Conservation (phyloP, 2,797 vertebrate species). For the Potorous gilbertii region DNA sequence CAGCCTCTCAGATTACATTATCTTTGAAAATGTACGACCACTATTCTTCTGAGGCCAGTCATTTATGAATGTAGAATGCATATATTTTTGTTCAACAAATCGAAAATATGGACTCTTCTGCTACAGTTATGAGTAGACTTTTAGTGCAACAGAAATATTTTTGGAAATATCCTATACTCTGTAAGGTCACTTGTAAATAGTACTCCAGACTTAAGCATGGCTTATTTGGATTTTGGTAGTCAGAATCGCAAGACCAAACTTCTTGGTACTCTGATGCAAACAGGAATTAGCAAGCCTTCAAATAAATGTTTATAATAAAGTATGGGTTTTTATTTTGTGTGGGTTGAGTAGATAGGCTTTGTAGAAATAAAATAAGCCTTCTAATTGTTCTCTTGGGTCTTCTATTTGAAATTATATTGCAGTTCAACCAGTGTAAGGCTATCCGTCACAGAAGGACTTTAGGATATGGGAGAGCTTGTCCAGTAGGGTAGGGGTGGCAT, state of each 20-base stretch:
- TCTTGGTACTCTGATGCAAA: not conserved
- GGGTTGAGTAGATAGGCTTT: not conserved
- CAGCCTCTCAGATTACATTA: not conserved
- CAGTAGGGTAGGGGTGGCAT: not conserved
- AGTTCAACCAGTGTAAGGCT: not conserved
- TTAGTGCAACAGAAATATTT: conserved; percentile 40
- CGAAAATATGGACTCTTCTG: conserved; percentile 29
- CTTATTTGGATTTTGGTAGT: not conserved
- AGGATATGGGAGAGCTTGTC: not conserved
- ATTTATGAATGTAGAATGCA: not conserved
- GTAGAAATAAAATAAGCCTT: not conserved
- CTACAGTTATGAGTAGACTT: conserved; percentile 16
- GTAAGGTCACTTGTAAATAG: not conserved
- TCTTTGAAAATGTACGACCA: not conserved
- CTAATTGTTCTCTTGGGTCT: not conserved
- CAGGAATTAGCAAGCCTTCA: not conserved
- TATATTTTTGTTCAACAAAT: conserved; percentile 33
- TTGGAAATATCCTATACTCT: not conserved
- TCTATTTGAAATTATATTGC: conserved; percentile 2
- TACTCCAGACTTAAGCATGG: not conserved
- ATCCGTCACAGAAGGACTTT: not conserved
- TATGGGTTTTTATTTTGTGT: not conserved
- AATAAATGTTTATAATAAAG: not conserved
- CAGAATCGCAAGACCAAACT: not conserved
- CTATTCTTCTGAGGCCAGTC: not conserved